Base-by-base conservation (phyloP, 2,888 invertebrate species). In the Ctena decussata region DNA sequence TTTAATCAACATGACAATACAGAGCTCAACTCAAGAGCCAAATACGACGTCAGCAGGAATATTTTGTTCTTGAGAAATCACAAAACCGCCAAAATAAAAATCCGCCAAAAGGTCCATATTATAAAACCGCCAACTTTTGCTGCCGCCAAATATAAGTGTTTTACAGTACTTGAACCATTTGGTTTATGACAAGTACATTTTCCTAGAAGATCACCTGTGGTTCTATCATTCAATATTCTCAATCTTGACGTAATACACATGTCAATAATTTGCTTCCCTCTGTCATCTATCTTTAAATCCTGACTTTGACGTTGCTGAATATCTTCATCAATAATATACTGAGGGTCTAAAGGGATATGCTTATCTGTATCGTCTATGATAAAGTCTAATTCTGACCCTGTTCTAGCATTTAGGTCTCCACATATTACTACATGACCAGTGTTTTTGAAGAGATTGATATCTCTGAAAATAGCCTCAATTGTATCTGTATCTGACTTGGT, bases 141-240 rank as follows among this genome's bases (percentile, higher is more conserved):
- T n/a, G n/a, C n/a, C n/a, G n/a, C n/a, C n/a, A n/a, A n/a, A n/a
- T n/a, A n/a, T n/a, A 44, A 8, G 18, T 44, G 18, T 8, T 35
- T 35, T 65, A 65, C 65, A 15, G 11, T 35, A 35, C 65, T 65
- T 65, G 65, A 12, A 65, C 65, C 65, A 65, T 32, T 65, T 35
- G 65, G 18, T 21, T 65, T 65, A 35, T 65, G 65, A 65, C 65
- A 65, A 35, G 65, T 65, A 65, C 32, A 65, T 35, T 65, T 65
- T 32, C 65, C 35, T 35, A 65, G 35, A 65, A 12, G 35, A 65
- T 65, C 65, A 15, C 65, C 32, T 65, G 35, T 35, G 0, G 35
- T 32, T 65, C 35, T 65, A 5, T 35, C 35, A 65, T 65, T 65
- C 35, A 65, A 35, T 35, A 65, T 65, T 65, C 65, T 5, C 32